Evolutionary conservation across 2,888 invertebrate genomes (phyloP).

Genomic region (Cloeon dipterum): DNA sequence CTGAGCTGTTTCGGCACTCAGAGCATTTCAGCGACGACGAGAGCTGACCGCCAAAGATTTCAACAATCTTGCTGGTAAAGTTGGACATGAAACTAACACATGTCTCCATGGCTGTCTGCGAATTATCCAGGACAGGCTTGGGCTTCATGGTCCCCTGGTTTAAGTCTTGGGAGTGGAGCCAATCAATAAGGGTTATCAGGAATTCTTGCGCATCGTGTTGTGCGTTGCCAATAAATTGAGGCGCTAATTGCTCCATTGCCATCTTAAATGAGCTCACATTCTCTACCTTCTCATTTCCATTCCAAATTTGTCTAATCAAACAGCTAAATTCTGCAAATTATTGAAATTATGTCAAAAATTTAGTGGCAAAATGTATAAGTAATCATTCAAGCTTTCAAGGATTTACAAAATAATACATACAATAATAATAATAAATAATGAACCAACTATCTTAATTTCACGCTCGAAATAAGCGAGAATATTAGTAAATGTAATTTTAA

Average conservation of each 20-base stretch:
- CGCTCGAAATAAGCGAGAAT: too few relatives aligned
- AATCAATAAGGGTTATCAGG: slow-evolving; percentile 65
- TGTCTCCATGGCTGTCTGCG: slow-evolving; percentile 63
- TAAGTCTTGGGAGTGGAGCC: slow-evolving; percentile 76
- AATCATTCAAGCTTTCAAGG: too few relatives aligned
- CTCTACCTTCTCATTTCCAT: slow-evolving; percentile 12
- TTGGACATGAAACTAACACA: slow-evolving; percentile 72
- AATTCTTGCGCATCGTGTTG: slow-evolving; percentile 87
- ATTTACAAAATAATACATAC: too few relatives aligned
- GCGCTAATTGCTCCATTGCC: slow-evolving; percentile 72
- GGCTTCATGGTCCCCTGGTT: slow-evolving; percentile 52
- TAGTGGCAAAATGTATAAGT: not conserved
- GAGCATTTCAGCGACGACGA: slow-evolving; percentile 78
- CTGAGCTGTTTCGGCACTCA: slow-evolving; percentile 68
- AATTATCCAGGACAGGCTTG: slow-evolving; percentile 49
- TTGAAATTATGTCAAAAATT: not conserved
- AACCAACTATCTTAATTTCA: too few relatives aligned
- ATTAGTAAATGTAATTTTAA: too few relatives aligned
- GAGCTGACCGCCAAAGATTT: slow-evolving; percentile 82
- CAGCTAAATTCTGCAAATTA: slow-evolving; percentile 49
- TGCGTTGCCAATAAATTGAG: slow-evolving; percentile 78
- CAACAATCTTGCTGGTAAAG: slow-evolving; percentile 73
- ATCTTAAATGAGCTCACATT: slow-evolving; percentile 47
- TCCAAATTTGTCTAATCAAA: slow-evolving; percentile 50
- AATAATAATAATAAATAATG: not conserved